Conservation (phyloP, 2,113 vertebrate genomes). For the Picathartes gymnocephalus region DNA sequence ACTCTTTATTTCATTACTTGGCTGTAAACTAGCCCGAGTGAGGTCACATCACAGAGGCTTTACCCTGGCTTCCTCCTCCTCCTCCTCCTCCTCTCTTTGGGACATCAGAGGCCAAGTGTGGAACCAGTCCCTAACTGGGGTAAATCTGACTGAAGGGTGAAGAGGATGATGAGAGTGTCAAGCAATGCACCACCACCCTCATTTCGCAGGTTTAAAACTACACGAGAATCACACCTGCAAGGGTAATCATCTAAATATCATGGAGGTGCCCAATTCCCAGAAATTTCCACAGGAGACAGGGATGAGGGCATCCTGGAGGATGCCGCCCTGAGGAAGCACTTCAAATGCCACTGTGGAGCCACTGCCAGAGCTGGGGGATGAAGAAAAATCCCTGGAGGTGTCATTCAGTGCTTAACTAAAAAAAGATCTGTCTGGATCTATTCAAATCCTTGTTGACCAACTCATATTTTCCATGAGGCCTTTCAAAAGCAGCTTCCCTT, state of each 20-base stretch:
- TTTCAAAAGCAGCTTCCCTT: not conserved
- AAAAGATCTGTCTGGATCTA: not conserved
- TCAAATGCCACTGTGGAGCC: not conserved
- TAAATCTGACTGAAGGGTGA: not conserved
- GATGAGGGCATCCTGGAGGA: not conserved
- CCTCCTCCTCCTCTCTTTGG: not conserved
- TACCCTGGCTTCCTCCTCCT: not conserved
- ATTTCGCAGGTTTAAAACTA: not conserved
- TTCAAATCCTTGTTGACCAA: rapidly evolving
- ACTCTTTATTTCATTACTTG: not conserved
- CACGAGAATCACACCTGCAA: not conserved
- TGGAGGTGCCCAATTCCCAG: not conserved
- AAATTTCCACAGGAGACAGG: not conserved
- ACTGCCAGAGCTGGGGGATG: not conserved
- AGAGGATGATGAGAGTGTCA: not conserved
- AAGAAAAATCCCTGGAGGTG: not conserved
- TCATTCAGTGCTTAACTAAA: not conserved
- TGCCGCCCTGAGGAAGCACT: not conserved
- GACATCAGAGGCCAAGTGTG: not conserved
- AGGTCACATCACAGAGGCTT: not conserved
- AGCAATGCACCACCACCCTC: not conserved
- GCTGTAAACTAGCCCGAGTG: not conserved
- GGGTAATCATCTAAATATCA: not conserved
- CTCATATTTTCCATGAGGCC: rapidly evolving
- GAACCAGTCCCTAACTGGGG: too few species aligned